Evolutionary conservation across 2,888 invertebrate species (phyloP).

Genomic region (Timema podura): DNA sequence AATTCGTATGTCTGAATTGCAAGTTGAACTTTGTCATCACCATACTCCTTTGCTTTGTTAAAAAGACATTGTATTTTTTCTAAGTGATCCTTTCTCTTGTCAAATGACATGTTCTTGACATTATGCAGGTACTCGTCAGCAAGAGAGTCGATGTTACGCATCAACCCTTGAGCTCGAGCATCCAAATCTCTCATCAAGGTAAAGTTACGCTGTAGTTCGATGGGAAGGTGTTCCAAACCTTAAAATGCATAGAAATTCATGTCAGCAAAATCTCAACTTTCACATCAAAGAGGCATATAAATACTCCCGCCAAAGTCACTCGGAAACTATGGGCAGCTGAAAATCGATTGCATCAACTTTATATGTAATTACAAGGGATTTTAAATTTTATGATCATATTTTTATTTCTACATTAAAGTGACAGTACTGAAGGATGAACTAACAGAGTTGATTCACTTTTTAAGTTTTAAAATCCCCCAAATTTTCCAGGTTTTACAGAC

Average conservation of each 20-base stretch:
- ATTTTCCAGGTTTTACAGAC: too few relatives aligned
- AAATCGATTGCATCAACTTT: too few relatives aligned
- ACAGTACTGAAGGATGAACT: too few relatives aligned
- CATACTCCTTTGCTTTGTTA: constrained; percentile 91
- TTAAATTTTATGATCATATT: too few relatives aligned
- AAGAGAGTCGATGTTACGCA: constrained; percentile 81
- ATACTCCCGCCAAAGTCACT: too few relatives aligned
- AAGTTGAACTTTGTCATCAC: constrained; percentile 95
- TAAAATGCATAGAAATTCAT: neutral
- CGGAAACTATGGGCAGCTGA: too few relatives aligned
- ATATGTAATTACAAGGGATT: too few relatives aligned
- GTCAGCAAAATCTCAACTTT: too few relatives aligned
- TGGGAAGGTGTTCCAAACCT: constrained; percentile 92
- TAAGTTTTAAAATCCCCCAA: too few relatives aligned
- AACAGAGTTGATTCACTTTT: too few relatives aligned
- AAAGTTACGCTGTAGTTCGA: constrained; percentile 92
- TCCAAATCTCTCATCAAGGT: constrained; percentile 94
- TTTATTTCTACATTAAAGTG: too few relatives aligned
- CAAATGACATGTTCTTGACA: constrained; percentile 65
- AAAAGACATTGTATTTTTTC: constrained; percentile 83
- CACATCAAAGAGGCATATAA: too few relatives aligned
- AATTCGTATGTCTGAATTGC: constrained; percentile 98
- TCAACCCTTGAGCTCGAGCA: constrained; percentile 76
- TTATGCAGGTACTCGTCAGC: constrained; percentile 76
- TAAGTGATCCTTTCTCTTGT: constrained; percentile 78